Base-by-base conservation (phyloP, 92 coral and sea anemone genomes). In the Epizoanthus fatuus region DNA sequence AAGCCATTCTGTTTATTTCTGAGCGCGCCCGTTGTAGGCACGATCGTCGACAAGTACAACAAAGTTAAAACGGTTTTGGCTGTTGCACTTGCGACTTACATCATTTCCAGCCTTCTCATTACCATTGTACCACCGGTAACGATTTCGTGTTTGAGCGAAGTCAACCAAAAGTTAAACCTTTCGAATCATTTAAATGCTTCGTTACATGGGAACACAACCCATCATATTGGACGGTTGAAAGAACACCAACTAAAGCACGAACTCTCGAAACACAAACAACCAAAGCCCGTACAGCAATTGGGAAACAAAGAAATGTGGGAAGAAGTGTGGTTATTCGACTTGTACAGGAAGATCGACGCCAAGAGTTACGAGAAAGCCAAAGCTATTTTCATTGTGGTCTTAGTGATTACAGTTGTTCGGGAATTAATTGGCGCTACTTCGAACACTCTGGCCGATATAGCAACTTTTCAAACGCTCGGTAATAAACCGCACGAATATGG, bases 371-470 rank as follows among this genome's bases (percentile, higher is more conserved):
- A 96, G 70, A 90, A 91, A 72, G 89, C 95, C 22, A 91, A 90
- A 85, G 81, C 92, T 68, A 82, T 95, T 11, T 96, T 96, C 75
- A 81, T 90, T 13, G 70, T 93, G 42, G 88, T 93, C 15, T 66
- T 96, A 73, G 87, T 90, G 7, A 87, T 96, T 72, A 95, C 95
- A 22, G 35, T 93, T 13, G 67, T 87, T 12, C 98, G 97, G 6
- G 99, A 96, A 86, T 86, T 96, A 19, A 25, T 96, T 6, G 99
- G 99, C 2, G 96, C 98, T 19, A 95, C 98, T 8, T 95, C 98
- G 3, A 88, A 88, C 58, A 96, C 96, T 16, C 85, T 96, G 4
- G 95, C 99, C 8, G 99, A 96, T 45, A 93, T 95, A 2, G 99
- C 99, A 0, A 87, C 97, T 0, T 83, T 96, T 78, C 99, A 96